phyloP scores from a whole-genome alignment of 92 coral and sea anemone species.

The Epizoanthus ramosus region DNA sequence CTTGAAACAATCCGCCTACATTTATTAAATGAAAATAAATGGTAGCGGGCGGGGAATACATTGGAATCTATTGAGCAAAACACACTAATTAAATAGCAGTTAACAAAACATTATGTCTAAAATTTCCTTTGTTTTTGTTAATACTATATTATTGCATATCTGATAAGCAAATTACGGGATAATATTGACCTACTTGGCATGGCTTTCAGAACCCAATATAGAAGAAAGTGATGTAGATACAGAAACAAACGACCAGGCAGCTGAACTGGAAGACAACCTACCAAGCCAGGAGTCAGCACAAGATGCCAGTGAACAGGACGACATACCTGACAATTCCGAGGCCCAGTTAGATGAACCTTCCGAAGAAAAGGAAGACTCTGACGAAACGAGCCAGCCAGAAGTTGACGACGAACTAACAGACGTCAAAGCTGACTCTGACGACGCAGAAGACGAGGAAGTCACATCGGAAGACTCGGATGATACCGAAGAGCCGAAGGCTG shows the following conservation, averaged over 20 bases:
- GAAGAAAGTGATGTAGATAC: slow-evolving; percentile 11
- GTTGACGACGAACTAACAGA: neutral
- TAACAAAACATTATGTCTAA: neutral
- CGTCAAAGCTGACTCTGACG: slow-evolving; percentile 3
- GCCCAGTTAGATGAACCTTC: neutral
- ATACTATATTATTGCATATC: neutral
- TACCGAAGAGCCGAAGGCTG: slow-evolving; percentile 13
- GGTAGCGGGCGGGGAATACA: too few species aligned
- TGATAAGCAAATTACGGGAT: neutral
- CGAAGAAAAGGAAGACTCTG: slow-evolving; percentile 1
- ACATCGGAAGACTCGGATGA: slow-evolving; percentile 3
- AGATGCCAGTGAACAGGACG: slow-evolving; percentile 4
- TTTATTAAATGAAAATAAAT: too few species aligned
- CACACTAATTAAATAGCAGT: neutral
- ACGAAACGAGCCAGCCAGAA: slow-evolving; percentile 8
- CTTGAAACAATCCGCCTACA: too few species aligned
- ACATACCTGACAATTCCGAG: slow-evolving; percentile 11
- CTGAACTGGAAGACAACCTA: slow-evolving; percentile 2
- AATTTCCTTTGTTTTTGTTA: neutral
- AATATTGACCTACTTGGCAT: neutral
- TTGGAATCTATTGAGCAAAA: neutral
- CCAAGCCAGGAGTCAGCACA: slow-evolving; percentile 4
- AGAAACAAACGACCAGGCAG: slow-evolving; percentile 5
- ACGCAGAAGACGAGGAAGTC: neutral
- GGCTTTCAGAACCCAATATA: neutral